Conservation (phyloP, 2,113 vertebrate genomes). For the Petrocephalus zakoni region DNA sequence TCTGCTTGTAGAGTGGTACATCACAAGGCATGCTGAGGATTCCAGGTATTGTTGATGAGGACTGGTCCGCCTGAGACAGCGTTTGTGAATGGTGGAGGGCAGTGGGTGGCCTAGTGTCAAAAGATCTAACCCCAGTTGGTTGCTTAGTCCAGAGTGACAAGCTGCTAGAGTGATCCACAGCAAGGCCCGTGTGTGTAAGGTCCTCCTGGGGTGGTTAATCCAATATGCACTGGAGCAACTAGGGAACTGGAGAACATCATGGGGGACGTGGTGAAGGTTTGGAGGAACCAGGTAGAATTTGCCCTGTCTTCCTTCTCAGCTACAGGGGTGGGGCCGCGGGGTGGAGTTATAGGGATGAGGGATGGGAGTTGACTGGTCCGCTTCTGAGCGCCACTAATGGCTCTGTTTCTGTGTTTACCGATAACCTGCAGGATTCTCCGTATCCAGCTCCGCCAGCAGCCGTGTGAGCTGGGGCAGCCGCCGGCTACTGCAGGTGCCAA, state of each 20-base stretch:
- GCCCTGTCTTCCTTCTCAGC: too few relatives aligned
- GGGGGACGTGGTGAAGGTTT: too few relatives aligned
- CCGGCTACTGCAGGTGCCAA: slow-evolving; percentile 67
- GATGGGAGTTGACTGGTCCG: background rate
- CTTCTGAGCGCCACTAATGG: background rate
- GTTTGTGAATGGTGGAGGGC: background rate
- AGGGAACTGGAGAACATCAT: too few relatives aligned
- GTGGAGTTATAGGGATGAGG: too few relatives aligned
- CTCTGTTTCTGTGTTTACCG: slow-evolving; percentile 10
- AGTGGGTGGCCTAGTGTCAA: background rate
- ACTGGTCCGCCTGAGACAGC: background rate
- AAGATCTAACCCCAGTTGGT: background rate
- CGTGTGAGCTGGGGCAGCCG: slow-evolving; percentile 67
- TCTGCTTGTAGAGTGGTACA: background rate
- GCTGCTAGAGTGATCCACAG: too few relatives aligned
- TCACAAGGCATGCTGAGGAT: background rate
- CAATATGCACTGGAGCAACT: too few relatives aligned
- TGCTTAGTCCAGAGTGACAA: background rate
- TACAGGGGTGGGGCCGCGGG: too few relatives aligned
- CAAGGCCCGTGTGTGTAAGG: too few relatives aligned
- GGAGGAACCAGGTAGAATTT: too few relatives aligned
- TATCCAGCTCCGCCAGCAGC: slow-evolving; percentile 53
- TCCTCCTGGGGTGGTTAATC: too few relatives aligned
- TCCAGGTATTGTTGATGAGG: background rate
- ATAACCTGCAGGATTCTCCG: slow-evolving; percentile 54